Percentiles rank a stretch among this genome's conserved stretches.
Evolutionary conservation across 2,797 vertebrate species (phyloP).

Genomic region (Moxostoma hubbsi): DNA sequence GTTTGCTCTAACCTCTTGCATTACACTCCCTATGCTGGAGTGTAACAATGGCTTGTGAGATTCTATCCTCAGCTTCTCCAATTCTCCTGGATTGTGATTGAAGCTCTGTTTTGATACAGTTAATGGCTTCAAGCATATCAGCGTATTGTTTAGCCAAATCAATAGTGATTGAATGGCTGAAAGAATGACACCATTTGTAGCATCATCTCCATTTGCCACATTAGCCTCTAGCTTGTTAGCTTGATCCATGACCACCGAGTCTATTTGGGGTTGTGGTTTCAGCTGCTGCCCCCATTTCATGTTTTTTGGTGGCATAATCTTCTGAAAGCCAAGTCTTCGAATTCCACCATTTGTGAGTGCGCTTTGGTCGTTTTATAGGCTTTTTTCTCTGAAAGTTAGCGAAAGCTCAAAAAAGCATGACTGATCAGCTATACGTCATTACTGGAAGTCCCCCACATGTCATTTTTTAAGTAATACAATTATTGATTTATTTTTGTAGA

Average conservation of each 20-base stretch:
- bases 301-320: not conserved
- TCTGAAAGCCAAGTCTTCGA: not conserved
- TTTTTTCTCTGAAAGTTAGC: not conserved
- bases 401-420: not conserved
- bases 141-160: not conserved
- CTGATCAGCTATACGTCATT: not conserved
- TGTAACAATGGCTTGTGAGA: not conserved
- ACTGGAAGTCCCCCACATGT: not conserved
- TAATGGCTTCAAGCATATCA: not conserved
- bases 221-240: not conserved
- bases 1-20: not conserved
- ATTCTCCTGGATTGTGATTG: not conserved
- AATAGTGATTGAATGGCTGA: not conserved
- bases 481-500: too few relatives aligned
- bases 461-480: too few relatives aligned
- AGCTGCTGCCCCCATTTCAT: not conserved
- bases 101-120: constrained; percentile 3
- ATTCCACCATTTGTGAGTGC: not conserved
- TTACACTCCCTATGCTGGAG: too few relatives aligned
- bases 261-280: not conserved
- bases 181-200: not conserved
- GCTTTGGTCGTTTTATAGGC: not conserved
- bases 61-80: constrained; percentile 11
- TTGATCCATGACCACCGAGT: not conserved
- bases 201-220: not conserved